Evolutionary conservation across 1,140 invertebrate species (phyloP).

Genomic region (Hermetia illucens): DNA sequence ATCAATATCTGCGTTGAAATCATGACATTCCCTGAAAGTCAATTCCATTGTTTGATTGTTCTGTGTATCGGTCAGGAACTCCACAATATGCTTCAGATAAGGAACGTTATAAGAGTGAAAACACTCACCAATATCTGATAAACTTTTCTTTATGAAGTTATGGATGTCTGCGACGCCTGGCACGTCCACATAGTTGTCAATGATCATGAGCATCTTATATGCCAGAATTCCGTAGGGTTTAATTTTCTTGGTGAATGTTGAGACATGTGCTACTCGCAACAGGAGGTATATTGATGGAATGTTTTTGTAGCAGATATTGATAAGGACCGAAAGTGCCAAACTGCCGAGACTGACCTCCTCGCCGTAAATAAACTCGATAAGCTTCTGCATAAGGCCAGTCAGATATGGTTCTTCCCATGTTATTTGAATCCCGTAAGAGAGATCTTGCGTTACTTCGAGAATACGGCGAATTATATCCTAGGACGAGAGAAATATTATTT

Average conservation of each 20-base stretch:
- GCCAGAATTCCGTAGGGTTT: constrained; percentile 31
- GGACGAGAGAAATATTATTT: too few relatives aligned
- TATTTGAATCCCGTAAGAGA: constrained; percentile 42
- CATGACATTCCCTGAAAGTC: constrained; percentile 18
- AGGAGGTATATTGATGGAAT: constrained; percentile 38
- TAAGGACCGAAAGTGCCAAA: constrained; percentile 36
- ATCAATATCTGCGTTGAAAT: constrained; percentile 23
- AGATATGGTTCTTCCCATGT: constrained; percentile 41
- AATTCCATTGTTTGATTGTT: constrained; percentile 15
- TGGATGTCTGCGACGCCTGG: constrained; percentile 20
- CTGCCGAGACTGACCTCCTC: constrained; percentile 28
- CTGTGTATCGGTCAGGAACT: constrained; percentile 33
- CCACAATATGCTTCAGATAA: constrained; percentile 36
- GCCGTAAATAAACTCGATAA: constrained; percentile 27
- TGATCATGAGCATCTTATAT: constrained; percentile 39
- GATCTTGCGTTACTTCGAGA: too few relatives aligned
- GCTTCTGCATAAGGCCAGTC: constrained; percentile 33
- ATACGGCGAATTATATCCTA: too few relatives aligned
- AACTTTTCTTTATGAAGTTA: constrained; percentile 31
- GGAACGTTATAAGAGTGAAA: constrained; percentile 34
- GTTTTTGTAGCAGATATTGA: constrained; percentile 45
- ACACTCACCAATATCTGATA: constrained; percentile 32
- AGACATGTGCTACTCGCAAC: constrained; percentile 35
- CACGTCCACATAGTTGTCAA: constrained; percentile 34
- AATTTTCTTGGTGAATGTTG: constrained; percentile 30